phyloP scores from a whole-genome alignment of 2,797 vertebrate genomes.

The Macropodus opercularis region DNA sequence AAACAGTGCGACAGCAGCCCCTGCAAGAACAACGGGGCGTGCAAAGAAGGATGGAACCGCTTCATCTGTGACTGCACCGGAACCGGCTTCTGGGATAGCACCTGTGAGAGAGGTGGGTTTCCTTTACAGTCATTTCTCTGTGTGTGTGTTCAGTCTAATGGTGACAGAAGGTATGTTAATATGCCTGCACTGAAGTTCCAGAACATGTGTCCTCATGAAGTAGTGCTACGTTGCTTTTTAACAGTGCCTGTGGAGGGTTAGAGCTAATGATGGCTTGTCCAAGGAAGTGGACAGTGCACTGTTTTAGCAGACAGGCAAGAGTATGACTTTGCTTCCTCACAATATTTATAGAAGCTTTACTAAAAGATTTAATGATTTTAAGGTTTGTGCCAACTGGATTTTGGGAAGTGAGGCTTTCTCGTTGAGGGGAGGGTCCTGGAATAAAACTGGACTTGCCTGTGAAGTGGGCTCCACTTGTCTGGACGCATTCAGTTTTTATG shows the following conservation, averaged over 20 bases:
- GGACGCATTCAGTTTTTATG: conserved; percentile 73
- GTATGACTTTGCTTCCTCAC: conserved; percentile 43
- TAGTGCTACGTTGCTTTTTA: not conserved
- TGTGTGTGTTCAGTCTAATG: conserved; percentile 1
- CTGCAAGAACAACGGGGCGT: conserved; percentile 91
- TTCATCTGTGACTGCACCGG: conserved; percentile 96
- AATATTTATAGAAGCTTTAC: conserved; percentile 67
- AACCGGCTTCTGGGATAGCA: conserved; percentile 92
- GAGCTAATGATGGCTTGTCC: conserved; percentile 41
- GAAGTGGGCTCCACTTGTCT: conserved; percentile 63
- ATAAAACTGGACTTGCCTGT: conserved; percentile 66
- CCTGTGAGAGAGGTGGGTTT: conserved; percentile 91
- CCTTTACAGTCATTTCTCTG: not conserved
- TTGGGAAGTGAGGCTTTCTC: conserved; percentile 33
- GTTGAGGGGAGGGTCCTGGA: conserved; percentile 31
- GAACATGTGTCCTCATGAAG: conserved; percentile 14
- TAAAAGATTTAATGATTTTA: conserved; percentile 73
- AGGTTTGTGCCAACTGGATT: conserved; percentile 53
- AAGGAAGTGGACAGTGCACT: conserved; percentile 31
- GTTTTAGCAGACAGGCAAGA: conserved; percentile 36
- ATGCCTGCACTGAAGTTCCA: no score
- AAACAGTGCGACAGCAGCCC: conserved; percentile 95
- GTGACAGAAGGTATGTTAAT: conserved; percentile 39
- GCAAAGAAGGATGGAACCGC: conserved; percentile 97
- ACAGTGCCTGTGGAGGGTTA: not conserved